Evolutionary conservation across 2,888 invertebrate species (phyloP).

Genomic region (Coremacera marginata): DNA sequence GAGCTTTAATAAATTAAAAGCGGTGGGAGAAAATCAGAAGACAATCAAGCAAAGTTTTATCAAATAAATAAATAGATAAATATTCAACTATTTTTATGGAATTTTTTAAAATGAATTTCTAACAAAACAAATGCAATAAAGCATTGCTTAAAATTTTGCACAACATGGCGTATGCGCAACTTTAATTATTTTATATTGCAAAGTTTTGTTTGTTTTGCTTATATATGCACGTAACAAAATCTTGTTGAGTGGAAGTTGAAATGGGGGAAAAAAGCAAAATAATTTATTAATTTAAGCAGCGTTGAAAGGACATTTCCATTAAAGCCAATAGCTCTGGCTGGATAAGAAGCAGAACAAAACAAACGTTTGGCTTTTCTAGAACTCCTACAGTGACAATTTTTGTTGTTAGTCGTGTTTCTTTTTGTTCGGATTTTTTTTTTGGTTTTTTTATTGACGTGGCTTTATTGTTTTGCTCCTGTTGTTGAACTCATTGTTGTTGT

Average conservation of each 20-base stretch:
- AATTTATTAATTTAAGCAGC: background rate
- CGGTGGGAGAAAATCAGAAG: background rate
- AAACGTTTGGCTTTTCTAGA: constrained; percentile 1
- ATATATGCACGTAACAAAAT: too few relatives aligned
- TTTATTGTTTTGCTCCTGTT: background rate
- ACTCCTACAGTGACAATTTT: constrained; percentile 14
- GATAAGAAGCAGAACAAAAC: background rate
- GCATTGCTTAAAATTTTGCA: background rate
- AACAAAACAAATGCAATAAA: background rate
- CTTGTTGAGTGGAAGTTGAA: too few relatives aligned
- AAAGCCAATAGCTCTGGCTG: too few relatives aligned
- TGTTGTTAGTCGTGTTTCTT: background rate
- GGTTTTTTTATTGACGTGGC: background rate
- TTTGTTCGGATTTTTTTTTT: constrained; percentile 9
- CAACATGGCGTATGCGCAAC: constrained; percentile 9
- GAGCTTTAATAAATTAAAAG: background rate
- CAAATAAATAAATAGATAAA: background rate
- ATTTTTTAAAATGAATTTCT: background rate
- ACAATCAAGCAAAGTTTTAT: background rate
- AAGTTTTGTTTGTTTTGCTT: background rate
- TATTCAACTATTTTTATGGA: background rate
- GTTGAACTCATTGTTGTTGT: background rate
- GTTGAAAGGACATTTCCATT: background rate
- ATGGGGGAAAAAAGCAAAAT: background rate
- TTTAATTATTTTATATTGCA: background rate